Conservation (phyloP, 2,113 vertebrate genomes). For the Zapornia atra region DNA sequence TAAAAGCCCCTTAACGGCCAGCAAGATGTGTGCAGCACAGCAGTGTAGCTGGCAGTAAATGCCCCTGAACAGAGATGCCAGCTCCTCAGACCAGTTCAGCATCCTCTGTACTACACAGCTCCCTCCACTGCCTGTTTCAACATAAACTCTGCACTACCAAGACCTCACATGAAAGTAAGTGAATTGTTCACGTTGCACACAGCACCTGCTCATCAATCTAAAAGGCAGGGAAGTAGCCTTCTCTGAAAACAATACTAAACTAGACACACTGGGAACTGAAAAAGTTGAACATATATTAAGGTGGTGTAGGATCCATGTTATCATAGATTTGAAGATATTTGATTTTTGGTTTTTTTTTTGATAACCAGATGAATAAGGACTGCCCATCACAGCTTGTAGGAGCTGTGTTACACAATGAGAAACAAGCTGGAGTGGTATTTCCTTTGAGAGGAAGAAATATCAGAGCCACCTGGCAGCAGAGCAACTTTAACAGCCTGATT, state of each 20-base stretch:
- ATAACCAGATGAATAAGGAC: neutral
- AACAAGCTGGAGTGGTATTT: neutral
- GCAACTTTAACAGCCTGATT: neutral
- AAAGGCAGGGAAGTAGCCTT: neutral
- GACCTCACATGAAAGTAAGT: neutral
- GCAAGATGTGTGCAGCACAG: neutral
- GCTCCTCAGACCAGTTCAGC: neutral
- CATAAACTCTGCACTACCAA: neutral
- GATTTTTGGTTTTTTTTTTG: neutral
- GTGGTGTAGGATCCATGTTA: neutral
- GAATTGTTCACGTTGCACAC: rapidly evolving
- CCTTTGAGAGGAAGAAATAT: neutral
- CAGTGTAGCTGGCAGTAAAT: neutral
- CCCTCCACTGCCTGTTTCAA: neutral
- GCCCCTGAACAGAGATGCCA: neutral
- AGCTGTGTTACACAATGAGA: neutral
- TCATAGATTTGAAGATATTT: neutral
- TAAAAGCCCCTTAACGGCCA: neutral
- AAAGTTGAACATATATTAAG: neutral
- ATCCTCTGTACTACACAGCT: neutral
- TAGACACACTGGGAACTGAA: neutral
- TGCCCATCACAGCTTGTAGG: neutral
- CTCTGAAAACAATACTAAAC: neutral
- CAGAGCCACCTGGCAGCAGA: neutral
- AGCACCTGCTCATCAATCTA: neutral